A percentile compares a stretch with the other conserved stretches of the same genome.
phyloP scores from a whole-genome alignment of 2,888 invertebrate species.

The Phragmatobia fuliginosa region DNA sequence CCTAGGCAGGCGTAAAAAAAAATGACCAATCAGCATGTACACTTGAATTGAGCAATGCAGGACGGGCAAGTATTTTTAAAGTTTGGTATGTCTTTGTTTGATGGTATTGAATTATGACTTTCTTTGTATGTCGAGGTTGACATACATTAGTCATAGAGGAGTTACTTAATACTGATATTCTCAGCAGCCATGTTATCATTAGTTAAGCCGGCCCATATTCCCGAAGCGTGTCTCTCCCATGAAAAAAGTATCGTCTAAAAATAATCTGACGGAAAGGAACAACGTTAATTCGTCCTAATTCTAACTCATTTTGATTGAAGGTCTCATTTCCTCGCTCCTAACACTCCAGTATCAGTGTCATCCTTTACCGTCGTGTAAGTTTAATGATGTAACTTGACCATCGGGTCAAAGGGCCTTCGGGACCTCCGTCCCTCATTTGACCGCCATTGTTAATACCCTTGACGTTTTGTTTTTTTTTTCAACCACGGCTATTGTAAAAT shows the following conservation, averaged over 20 bases:
- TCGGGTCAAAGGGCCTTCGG: neutral
- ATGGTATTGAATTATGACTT: too few species aligned
- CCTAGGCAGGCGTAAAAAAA: too few species aligned
- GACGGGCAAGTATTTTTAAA: too few species aligned
- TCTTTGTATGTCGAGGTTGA: too few species aligned
- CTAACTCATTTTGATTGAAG: neutral
- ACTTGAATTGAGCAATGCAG: too few species aligned
- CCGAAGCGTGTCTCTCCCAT: too few species aligned
- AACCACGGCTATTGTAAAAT: neutral
- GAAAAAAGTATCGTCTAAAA: neutral
- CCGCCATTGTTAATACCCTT: conserved; percentile 3
- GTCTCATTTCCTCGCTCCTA: neutral
- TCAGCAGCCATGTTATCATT: too few species aligned
- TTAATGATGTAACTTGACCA: conserved; percentile 11
- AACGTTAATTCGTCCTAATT: neutral
- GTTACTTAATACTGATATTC: too few species aligned
- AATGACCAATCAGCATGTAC: too few species aligned
- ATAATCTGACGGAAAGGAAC: neutral
- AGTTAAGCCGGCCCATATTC: too few species aligned
- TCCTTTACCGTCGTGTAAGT: neutral
- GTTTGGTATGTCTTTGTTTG: too few species aligned
- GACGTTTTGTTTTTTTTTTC: neutral
- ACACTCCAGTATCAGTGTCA: neutral
- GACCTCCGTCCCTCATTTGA: conserved; percentile 1
- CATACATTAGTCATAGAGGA: too few species aligned